A percentile compares a stretch with the other conserved stretches of the same genome.
Evolutionary conservation across 1,140 invertebrate species (phyloP).

Genomic region (Oryctes rhinoceros): DNA sequence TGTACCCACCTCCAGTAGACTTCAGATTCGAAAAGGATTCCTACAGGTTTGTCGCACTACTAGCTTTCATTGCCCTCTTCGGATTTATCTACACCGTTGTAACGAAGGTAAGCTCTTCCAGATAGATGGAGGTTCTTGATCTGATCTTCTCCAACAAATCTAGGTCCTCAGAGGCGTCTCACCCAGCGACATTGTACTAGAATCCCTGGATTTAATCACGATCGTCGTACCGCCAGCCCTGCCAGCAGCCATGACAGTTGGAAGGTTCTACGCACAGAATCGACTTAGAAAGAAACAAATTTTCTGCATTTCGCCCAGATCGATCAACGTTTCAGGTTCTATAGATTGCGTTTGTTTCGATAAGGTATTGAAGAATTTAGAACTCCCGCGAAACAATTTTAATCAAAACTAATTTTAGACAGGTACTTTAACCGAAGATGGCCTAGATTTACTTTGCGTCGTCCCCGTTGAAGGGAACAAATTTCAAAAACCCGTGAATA

Average conservation of each 20-base stretch:
- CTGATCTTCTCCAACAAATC: neutral
- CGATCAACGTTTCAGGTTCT: conserved; percentile 95
- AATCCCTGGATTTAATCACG: conserved; percentile 89
- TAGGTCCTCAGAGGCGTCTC: conserved; percentile 62
- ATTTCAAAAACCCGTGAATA: conserved; percentile 67
- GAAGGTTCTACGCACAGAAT: conserved; percentile 89
- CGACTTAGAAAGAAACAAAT: conserved; percentile 83
- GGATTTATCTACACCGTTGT: conserved; percentile 88
- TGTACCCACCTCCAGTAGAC: conserved; percentile 94
- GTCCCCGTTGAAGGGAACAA: conserved; percentile 68
- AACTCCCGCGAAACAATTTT: neutral
- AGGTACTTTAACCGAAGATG: conserved; percentile 90
- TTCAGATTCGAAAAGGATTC: conserved; percentile 95
- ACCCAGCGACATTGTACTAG: conserved; percentile 73
- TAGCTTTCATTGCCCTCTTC: conserved; percentile 76
- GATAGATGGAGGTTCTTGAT: neutral
- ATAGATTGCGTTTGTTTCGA: conserved; percentile 98
- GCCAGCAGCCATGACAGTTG: conserved; percentile 93
- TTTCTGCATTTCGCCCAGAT: conserved; percentile 92
- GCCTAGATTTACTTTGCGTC: conserved; percentile 86
- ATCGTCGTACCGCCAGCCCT: conserved; percentile 93
- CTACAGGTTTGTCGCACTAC: conserved; percentile 87
- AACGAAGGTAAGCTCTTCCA: conserved; percentile 71
- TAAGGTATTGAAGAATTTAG: conserved; percentile 73
- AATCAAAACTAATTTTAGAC: conserved; percentile 67